Evolutionary conservation across 1,140 invertebrate genomes (phyloP), one percentile per base, ranked within the genome.

Genomic region (Centruroides sculpturatus): DNA sequence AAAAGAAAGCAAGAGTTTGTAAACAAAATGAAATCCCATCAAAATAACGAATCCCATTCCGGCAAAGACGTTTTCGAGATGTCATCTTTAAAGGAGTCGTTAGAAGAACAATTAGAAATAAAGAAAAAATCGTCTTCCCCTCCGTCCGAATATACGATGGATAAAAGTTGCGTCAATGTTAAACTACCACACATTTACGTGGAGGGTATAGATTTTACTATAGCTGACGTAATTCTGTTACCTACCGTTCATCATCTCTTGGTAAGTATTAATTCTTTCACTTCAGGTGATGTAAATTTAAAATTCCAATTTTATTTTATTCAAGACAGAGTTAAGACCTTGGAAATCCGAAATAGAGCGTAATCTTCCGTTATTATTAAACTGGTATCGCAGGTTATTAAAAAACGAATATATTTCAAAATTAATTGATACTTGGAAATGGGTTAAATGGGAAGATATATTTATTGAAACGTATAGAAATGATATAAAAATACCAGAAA

Each of bases 171-270:
- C 8, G 41, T 8, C 5, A 3, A 41, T 3, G 3, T 41, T 41
- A 41, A 41, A 41, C 41, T 41, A 8, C 41, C 41, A 50, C 56
- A 60, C 46, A 35, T 10, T 7, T 64, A 59, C 56, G 56, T 86
- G 7, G 90, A 95, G 77, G 90, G 89, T 3, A 81, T 84, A 3
- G 81, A 80, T 63, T 79, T 94, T 64, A 90, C 88, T 6, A 73
- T 95, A 60, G 83, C 91, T 41, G 92, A 94, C 76, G 69, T 93
- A 50, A 80, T 93, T 51, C 78, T 93, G 61, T 84, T 85, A 71
- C 82, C 85, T 3, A 84, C 82, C 66, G 77, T 86, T 56, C 75
- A 82, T 66, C 76, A 85, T 57, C 73, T 87, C n/a, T 73, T 86
- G 59, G 73, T 80, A 66, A 71, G 75, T 36, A 56, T 67, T 54